Evolutionary conservation across 2,113 vertebrate genomes (phyloP).

Genomic region (Hyperoodon ampullatus): DNA sequence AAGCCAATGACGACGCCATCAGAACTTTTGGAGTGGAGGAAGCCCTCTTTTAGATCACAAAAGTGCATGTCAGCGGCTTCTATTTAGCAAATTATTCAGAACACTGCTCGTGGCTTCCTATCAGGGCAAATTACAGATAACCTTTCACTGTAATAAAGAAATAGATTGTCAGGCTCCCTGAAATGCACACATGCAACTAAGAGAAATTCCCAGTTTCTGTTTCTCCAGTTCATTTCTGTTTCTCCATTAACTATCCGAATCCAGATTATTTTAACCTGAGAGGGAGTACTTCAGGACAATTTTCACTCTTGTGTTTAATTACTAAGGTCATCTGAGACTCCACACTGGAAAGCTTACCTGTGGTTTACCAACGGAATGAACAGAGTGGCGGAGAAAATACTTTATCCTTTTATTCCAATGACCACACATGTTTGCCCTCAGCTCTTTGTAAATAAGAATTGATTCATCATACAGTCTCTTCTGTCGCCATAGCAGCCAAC

Average conservation of each 20-base stretch:
- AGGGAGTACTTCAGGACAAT: not conserved
- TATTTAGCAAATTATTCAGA: not conserved
- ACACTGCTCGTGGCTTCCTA: not conserved
- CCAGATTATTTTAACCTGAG: not conserved
- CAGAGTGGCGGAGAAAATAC: not conserved
- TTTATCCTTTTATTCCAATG: not conserved
- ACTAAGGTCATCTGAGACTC: not conserved
- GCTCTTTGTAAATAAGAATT: slow-evolving; percentile 64
- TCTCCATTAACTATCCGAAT: not conserved
- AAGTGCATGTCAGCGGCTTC: not conserved
- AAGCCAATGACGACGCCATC: not conserved
- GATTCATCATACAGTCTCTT: slow-evolving; percentile 47
- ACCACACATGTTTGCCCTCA: slow-evolving; percentile 63
- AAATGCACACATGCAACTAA: not conserved
- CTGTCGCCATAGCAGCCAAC: slow-evolving; percentile 67
- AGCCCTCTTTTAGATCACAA: not conserved
- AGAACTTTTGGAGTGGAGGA: not conserved
- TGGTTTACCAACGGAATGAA: not conserved
- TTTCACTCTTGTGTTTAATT: not conserved
- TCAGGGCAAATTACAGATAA: not conserved
- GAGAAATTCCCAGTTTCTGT: not conserved
- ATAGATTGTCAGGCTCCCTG: not conserved
- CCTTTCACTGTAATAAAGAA: not conserved
- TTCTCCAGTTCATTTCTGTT: not conserved
- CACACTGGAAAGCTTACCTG: accelerated